Evolutionary conservation across 2,888 invertebrate genomes (phyloP).

Genomic region (Hypolimnas misippus): DNA sequence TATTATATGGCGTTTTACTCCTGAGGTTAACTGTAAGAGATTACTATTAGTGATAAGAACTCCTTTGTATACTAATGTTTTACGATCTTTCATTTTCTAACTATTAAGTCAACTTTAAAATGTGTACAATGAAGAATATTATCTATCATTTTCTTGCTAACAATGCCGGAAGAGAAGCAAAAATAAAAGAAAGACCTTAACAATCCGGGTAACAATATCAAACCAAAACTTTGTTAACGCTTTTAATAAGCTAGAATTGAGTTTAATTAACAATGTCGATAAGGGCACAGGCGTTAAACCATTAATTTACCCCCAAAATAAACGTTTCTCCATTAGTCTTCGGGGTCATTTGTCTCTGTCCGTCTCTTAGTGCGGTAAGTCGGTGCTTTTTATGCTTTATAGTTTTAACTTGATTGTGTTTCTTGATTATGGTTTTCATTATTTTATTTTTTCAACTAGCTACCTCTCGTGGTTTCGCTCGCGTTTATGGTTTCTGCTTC

Average conservation of each 20-base stretch:
- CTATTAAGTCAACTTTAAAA: too few relatives aligned
- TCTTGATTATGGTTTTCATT: constrained; percentile 9
- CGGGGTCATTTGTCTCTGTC: constrained; percentile 59
- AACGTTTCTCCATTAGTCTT: constrained; percentile 61
- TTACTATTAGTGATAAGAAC: too few relatives aligned
- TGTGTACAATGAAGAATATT: too few relatives aligned
- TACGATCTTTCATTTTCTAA: too few relatives aligned
- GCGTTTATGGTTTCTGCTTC: neutral
- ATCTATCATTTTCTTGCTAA: too few relatives aligned
- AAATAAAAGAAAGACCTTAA: neutral
- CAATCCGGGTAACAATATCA: neutral
- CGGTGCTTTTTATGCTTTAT: constrained; percentile 40
- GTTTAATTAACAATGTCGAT: constrained; percentile 50
- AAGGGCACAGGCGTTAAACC: constrained; percentile 51
- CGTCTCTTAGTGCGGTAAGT: constrained; percentile 25
- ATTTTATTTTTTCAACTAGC: neutral
- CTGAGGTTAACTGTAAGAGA: too few relatives aligned
- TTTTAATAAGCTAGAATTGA: constrained; percentile 27
- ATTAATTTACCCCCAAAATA: constrained; percentile 65
- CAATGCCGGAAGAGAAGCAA: too few relatives aligned
- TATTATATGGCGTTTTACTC: too few relatives aligned
- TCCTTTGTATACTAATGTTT: too few relatives aligned
- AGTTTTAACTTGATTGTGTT: constrained; percentile 35
- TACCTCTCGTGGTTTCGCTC: neutral
- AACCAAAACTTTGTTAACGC: constrained; percentile 10